Percentiles rank a stretch among this genome's conserved stretches.
These are phyloP conservation scores for Cephalopachus bancanus DNA, from an alignment of 2,797 vertebrate genomes.

Conservation along the genomic window DNA sequence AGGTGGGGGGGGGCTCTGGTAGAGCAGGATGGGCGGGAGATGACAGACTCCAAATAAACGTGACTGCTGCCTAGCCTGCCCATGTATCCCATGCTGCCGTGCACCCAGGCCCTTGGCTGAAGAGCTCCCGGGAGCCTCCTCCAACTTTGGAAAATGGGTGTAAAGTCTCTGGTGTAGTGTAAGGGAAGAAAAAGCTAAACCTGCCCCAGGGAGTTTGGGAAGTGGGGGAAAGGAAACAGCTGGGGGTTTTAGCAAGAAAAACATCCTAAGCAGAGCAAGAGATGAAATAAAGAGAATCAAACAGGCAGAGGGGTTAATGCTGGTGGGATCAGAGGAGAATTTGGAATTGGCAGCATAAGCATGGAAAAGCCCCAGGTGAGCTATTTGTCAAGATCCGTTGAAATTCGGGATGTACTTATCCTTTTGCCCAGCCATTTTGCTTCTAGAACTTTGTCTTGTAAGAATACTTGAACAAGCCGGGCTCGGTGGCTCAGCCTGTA, in stretches of 20 bases:
- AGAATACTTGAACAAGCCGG: no score
- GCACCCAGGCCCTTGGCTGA: accelerated
- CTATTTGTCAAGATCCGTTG: neutral
- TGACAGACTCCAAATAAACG: neutral
- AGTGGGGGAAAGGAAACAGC: neutral
- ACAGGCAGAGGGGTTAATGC: neutral
- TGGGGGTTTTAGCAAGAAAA: neutral
- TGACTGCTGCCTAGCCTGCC: neutral
- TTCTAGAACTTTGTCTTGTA: neutral
- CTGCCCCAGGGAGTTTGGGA: neutral
- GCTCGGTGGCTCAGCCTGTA: no score
- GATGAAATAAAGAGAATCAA: neutral
- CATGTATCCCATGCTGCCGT: accelerated
- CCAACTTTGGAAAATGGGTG: accelerated
- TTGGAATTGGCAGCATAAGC: neutral
- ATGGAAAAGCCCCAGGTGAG: neutral
- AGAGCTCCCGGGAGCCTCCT: neutral
- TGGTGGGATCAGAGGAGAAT: no score
- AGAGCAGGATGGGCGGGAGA: neutral
- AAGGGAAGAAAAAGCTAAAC: neutral
- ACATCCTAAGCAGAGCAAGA: neutral
- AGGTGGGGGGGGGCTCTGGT: neutral
- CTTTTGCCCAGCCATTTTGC: neutral
- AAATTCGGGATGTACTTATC: neutral
- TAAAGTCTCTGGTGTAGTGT: neutral